Conservation (phyloP, 1,140 invertebrate genomes). For the Delia radicum region DNA sequence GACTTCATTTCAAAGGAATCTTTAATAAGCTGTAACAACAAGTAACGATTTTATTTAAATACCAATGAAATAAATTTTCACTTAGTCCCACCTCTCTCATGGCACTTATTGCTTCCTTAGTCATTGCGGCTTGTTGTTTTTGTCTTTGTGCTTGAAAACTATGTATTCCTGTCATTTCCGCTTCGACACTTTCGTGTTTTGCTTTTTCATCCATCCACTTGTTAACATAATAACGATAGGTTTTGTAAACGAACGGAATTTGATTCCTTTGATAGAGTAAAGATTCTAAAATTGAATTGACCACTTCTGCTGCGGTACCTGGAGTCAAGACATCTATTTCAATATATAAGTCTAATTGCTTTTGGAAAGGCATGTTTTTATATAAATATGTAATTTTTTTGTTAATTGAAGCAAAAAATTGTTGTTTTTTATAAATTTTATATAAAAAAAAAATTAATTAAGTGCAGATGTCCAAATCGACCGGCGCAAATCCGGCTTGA, state of each 20-base stretch:
- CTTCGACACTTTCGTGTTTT: neutral
- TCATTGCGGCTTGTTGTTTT: slow-evolving; percentile 36
- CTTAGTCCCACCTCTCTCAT: slow-evolving; percentile 41
- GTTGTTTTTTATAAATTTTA: no score
- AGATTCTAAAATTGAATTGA: slow-evolving; percentile 45
- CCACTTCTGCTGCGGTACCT: slow-evolving; percentile 41
- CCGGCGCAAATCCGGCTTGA: no score
- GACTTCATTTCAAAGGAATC: slow-evolving; percentile 32
- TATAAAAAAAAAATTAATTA: no score
- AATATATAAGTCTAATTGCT: slow-evolving; percentile 39
- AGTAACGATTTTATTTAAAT: neutral
- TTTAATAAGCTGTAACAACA: slow-evolving; percentile 12
- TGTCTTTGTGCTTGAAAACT: slow-evolving; percentile 40
- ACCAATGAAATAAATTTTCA: neutral
- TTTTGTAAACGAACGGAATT: slow-evolving; percentile 51
- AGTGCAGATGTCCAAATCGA: no score
- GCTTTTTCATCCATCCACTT: slow-evolving; percentile 34
- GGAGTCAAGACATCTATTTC: slow-evolving; percentile 41
- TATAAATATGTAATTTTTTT: neutral
- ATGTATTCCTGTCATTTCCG: slow-evolving; percentile 23
- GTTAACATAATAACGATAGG: slow-evolving; percentile 47
- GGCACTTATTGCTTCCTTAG: slow-evolving; percentile 44
- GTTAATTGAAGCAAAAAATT: no score
- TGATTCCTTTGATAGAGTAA: slow-evolving; percentile 45
- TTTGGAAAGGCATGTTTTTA: neutral